A percentile compares a stretch with the other conserved stretches of the same genome.
Conservation (phyloP, 2,888 invertebrate species). For the Bombylius discolor region DNA sequence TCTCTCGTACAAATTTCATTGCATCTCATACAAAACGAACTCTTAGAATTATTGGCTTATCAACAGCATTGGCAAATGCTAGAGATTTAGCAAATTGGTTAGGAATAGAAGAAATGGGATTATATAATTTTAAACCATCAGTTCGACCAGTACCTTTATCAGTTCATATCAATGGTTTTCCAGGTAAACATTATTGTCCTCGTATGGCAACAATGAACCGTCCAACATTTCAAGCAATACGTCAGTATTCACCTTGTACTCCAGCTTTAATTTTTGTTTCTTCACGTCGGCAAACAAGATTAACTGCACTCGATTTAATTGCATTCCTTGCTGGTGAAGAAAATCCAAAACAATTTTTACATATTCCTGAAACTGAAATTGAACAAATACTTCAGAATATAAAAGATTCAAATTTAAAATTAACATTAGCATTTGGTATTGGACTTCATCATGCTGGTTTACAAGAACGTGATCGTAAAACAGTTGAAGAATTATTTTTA, state of each 20-base stretch:
- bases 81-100: conserved; percentile 94
- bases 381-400: conserved; percentile 59
- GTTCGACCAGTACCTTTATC: conserved; percentile 94
- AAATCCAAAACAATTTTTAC: conserved; percentile 90
- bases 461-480: conserved; percentile 78
- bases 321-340: conserved; percentile 81
- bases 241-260: conserved; percentile 80
- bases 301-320: conserved; percentile 92
- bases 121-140: conserved; percentile 96
- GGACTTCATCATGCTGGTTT: conserved; percentile 98
- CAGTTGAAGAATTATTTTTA: conserved; percentile 87
- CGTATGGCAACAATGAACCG: conserved; percentile 99
- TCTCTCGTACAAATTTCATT: conserved; percentile 94
- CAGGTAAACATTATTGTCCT: conserved; percentile 97
- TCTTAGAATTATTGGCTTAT: conserved; percentile 84
- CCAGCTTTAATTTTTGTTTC: conserved; percentile 93
- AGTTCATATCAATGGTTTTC: conserved; percentile 85
- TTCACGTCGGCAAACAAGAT: conserved; percentile 86
- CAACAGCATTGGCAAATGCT: conserved; percentile 96
- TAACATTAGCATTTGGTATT: conserved; percentile 92
- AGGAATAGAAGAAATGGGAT: conserved; percentile 72
- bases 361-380: conserved; percentile 75
- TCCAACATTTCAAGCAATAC: conserved; percentile 90
- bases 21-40: conserved; percentile 72
- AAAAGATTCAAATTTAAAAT: conserved; percentile 78